Conservation (phyloP, 2,888 invertebrate species). For the Dioctria linearis region DNA sequence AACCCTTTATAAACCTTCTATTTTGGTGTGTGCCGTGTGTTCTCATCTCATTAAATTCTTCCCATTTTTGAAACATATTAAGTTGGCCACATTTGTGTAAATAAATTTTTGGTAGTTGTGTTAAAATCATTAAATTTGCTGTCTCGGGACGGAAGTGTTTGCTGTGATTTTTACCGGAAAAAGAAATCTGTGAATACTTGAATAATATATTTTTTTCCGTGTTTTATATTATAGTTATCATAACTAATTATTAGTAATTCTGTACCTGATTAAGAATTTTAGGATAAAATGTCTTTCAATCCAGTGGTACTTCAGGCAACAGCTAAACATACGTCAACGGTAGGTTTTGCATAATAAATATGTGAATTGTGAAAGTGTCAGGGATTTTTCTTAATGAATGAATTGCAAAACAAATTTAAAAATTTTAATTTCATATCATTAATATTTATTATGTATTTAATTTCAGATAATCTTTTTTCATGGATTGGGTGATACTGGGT, state of each 20-base stretch:
- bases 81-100: not conserved
- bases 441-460: constrained; percentile 64
- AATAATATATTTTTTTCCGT: not conserved
- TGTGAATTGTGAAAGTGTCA: not conserved
- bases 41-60: not conserved
- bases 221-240: not conserved
- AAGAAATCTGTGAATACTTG: constrained; percentile 5
- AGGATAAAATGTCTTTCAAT: constrained; percentile 70
- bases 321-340: constrained; percentile 88
- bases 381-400: too few relatives aligned
- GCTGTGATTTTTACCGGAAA: constrained; percentile 38
- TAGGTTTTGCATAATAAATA: constrained; percentile 71
- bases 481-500: constrained; percentile 97
- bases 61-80: not conserved
- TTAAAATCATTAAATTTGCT: constrained; percentile 42
- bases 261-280: constrained; percentile 23
- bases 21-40: not conserved
- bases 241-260: not conserved
- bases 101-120: not conserved
- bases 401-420: not conserved
- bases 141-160: constrained; percentile 5
- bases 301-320: constrained; percentile 88
- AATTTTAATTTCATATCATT: not conserved
- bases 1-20: not conserved
- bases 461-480: constrained; percentile 93